These are phyloP conservation scores for Autographa pulchrina DNA, from an alignment of 2,888 invertebrate genomes.

Conservation along the genomic window DNA sequence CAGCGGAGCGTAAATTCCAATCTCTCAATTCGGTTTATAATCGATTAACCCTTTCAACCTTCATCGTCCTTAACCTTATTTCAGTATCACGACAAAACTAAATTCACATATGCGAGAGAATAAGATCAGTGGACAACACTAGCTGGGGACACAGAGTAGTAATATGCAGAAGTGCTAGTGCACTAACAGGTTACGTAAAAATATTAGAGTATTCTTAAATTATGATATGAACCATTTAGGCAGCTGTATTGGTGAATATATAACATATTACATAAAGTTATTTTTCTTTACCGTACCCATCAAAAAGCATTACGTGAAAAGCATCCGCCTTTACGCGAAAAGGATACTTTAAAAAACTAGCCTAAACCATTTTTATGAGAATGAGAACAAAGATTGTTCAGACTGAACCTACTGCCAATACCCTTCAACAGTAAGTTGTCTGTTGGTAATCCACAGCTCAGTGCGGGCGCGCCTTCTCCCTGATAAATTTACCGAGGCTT, in stretches of 20 bases:
- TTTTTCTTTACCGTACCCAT: too few species aligned
- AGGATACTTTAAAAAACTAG: too few species aligned
- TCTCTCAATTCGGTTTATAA: constrained; percentile 1
- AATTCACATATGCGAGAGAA: background rate
- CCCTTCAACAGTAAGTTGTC: background rate
- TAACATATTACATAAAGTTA: too few species aligned
- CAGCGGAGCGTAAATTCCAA: background rate
- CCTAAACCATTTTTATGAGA: too few species aligned
- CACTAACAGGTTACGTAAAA: background rate
- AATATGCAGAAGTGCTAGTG: background rate
- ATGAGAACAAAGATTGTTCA: background rate
- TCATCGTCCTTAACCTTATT: constrained; percentile 1
- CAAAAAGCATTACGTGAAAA: too few species aligned
- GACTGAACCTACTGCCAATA: constrained; percentile 14
- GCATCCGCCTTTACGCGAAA: too few species aligned
- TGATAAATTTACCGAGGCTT: constrained; percentile 50
- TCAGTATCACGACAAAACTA: constrained; percentile 4
- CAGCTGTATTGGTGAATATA: too few species aligned
- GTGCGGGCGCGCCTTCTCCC: constrained; percentile 11
- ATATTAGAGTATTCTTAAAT: background rate
- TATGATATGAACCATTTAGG: too few species aligned
- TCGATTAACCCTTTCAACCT: constrained; percentile 1
- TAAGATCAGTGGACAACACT: constrained; percentile 6
- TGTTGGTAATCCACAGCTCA: constrained; percentile 39
- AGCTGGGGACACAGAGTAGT: background rate